Evolutionary conservation across 2,888 invertebrate species (phyloP).

Genomic region (Drosophila neonasuta): DNA sequence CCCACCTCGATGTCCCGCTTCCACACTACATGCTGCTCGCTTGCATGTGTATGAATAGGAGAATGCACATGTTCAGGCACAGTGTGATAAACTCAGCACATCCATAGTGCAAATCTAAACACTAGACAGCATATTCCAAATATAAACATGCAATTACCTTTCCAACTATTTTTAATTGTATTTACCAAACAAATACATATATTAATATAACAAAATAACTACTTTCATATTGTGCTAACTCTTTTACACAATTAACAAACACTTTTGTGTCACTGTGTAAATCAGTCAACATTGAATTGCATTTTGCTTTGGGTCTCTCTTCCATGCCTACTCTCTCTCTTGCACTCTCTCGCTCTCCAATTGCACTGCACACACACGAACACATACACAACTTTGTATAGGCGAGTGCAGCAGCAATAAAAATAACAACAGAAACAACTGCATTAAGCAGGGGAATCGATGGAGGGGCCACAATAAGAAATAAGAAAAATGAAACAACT

Average conservation of each 20-base stretch:
- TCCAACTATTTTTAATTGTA: background rate
- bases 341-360: constrained; percentile 21
- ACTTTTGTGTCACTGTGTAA: constrained; percentile 43
- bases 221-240: background rate
- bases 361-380: constrained; percentile 32
- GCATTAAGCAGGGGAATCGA: constrained; percentile 45
- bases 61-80: constrained; percentile 18
- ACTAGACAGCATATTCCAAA: background rate
- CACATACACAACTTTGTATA: constrained; percentile 3
- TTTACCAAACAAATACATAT: background rate
- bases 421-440: constrained; percentile 24
- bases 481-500: constrained; percentile 63
- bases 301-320: constrained; percentile 35
- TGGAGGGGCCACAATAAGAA: constrained; percentile 45
- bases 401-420: constrained; percentile 43
- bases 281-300: constrained; percentile 43
- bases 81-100: background rate
- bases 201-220: too few species aligned
- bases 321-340: constrained; percentile 5
- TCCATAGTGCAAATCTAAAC: background rate
- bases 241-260: background rate
- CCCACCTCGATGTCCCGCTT: constrained; percentile 22
- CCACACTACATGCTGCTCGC: constrained; percentile 1
- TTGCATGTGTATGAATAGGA: constrained; percentile 7
- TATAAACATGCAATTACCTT: background rate